A percentile compares a stretch with the other conserved stretches of the same genome.
Conservation (phyloP, 1,140 invertebrate genomes). For the Anthonomus grandis region DNA sequence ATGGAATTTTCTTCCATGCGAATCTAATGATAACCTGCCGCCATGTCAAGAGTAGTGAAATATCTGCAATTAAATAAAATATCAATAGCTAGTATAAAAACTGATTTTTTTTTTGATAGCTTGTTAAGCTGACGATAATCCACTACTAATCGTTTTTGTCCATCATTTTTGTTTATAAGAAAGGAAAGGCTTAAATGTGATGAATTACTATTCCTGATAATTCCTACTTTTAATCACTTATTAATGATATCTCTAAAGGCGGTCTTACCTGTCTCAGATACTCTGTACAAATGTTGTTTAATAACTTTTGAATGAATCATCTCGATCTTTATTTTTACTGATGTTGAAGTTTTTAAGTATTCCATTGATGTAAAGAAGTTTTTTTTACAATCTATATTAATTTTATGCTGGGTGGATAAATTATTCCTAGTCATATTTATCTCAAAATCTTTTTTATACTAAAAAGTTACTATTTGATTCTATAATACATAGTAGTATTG, state of each 20-base stretch:
- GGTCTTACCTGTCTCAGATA: not conserved
- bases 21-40: slow-evolving; percentile 7
- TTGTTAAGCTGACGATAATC: slow-evolving; percentile 4
- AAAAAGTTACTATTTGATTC: not conserved
- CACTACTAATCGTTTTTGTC: slow-evolving; percentile 5
- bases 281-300: not conserved
- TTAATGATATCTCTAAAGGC: not conserved
- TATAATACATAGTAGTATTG: not conserved
- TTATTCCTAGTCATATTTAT: too few relatives aligned
- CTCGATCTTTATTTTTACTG: not conserved
- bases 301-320: too few relatives aligned
- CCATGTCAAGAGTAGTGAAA: slow-evolving; percentile 3
- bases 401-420: too few relatives aligned
- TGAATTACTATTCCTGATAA: slow-evolving; percentile 8
- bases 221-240: not conserved
- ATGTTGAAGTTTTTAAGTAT: not conserved
- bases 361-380: not conserved
- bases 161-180: slow-evolving; percentile 1
- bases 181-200: not conserved
- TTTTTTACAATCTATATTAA: too few relatives aligned
- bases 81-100: slow-evolving; percentile 7
- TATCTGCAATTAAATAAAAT: slow-evolving; percentile 1
- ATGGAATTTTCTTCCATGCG: not conserved
- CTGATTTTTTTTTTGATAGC: slow-evolving; percentile 6
- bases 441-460: too few relatives aligned